Base-by-base conservation (phyloP, 2,888 invertebrate genomes). In the Pinctada fucata region DNA sequence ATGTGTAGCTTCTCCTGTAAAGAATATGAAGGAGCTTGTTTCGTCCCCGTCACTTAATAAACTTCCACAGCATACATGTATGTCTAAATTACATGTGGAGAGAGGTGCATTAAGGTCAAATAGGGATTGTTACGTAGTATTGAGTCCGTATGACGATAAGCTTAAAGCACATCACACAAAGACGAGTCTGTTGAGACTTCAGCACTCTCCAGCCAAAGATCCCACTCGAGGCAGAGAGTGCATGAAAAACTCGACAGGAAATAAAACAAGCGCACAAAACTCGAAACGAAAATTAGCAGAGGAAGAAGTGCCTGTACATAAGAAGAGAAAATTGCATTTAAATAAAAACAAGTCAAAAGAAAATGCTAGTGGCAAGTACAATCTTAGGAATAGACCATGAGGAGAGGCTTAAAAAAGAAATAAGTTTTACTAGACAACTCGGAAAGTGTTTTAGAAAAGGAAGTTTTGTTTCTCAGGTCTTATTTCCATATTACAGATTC, bases 111-210 rank as follows among this genome's bases (percentile, higher is more conserved):
- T 69, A 63, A 16, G 68, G 13, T 45, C 51, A 3, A 69, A 69
- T 31, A 74, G 86, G 5, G 87, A 88, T 16, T 67, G 88, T 5
- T 83, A 88, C 50, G 84, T 89, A 10, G 78, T 88, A 77, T 66
- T 89, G 2, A 84, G 86, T 8, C 87, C 89, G 1, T 50, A 87
- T 3, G 82, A 84, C 51, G 83, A 80, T 67, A 87, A 81, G 69
- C 65, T 82, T 47, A 64, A 84, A 10, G 80, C 84, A 31, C 86
- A 84, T 47, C 89, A 86, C 74, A 89, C 89, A 4, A 89, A 89
- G 72, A 87, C 89, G 6, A 89, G 89, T 68, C 83, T 89, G 67
- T 79, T 89, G n/a, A 79, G 89, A 4, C 71, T 89, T 64, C 87
- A 85, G 78, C 85, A 83, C 70, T 84, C 88, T 0, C 86, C 87